A percentile compares a stretch with the other conserved stretches of the same genome.
phyloP scores from a whole-genome alignment of 1,140 invertebrate genomes.

The Antheraea mylitta region DNA sequence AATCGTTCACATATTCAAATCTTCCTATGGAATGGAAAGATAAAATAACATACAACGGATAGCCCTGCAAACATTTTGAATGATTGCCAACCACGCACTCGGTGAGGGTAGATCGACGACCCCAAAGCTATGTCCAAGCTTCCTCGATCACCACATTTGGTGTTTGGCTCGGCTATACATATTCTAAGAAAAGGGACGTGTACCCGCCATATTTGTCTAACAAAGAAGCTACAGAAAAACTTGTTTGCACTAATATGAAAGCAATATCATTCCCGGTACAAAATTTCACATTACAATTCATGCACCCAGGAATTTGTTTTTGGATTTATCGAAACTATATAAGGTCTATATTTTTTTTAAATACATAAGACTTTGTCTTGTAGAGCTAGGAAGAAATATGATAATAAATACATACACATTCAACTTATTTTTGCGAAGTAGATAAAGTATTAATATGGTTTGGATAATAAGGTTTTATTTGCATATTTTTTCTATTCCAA shows the following conservation, averaged over 20 bases:
- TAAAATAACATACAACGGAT: neutral
- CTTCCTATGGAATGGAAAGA: neutral
- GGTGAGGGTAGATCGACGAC: conserved; percentile 1
- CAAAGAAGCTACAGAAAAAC: conserved; percentile 1
- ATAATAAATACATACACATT: too few species aligned
- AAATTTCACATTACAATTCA: too few species aligned
- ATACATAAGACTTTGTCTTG: too few species aligned
- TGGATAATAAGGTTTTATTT: too few species aligned
- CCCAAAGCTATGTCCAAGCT: conserved; percentile 3
- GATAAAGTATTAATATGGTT: too few species aligned
- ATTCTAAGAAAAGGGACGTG: neutral
- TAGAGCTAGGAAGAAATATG: too few species aligned
- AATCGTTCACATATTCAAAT: too few species aligned
- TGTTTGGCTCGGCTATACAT: neutral
- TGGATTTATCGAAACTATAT: too few species aligned
- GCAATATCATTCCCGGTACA: neutral
- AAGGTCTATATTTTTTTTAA: too few species aligned
- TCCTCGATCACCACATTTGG: conserved; percentile 12
- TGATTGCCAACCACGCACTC: neutral
- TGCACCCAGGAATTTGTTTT: too few species aligned
- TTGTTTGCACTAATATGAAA: neutral
- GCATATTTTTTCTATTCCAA: too few species aligned
- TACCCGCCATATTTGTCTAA: neutral
- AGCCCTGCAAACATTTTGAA: neutral
- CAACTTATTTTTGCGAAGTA: too few species aligned